Conservation (phyloP, 1,140 invertebrate species). For the Acyrthosiphon pisum region DNA sequence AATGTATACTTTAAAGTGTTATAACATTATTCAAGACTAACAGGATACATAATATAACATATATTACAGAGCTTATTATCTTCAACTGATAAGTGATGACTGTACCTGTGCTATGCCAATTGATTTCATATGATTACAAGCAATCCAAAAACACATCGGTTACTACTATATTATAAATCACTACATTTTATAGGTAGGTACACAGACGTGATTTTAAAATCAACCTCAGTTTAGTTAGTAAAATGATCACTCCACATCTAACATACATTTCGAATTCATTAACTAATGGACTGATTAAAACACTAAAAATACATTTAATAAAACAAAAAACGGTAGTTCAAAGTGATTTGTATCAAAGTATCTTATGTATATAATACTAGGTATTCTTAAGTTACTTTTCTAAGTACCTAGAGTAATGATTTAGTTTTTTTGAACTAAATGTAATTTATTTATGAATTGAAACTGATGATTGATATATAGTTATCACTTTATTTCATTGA, state of each 20-base stretch:
- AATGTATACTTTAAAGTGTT: neutral
- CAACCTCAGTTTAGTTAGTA: neutral
- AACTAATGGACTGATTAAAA: neutral
- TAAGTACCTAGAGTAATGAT: too few relatives aligned
- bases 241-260: neutral
- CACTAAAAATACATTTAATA: neutral
- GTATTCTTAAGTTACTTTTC: too few relatives aligned
- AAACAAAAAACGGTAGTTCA: neutral
- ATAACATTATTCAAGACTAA: neutral
- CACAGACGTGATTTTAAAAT: neutral
- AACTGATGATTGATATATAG: neutral
- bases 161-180: neutral
- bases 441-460: neutral
- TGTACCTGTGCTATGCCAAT: neutral
- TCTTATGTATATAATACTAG: neutral
- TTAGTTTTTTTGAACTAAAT: neutral
- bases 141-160: neutral
- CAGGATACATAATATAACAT: neutral
- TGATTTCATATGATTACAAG: neutral
- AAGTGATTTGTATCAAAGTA: neutral
- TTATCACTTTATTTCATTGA: neutral
- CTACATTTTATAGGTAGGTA: neutral
- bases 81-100: neutral
- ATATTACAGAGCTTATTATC: neutral
- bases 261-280: neutral